phyloP scores from a whole-genome alignment of 2,888 invertebrate genomes.

The Lasioglossum marginatum region DNA sequence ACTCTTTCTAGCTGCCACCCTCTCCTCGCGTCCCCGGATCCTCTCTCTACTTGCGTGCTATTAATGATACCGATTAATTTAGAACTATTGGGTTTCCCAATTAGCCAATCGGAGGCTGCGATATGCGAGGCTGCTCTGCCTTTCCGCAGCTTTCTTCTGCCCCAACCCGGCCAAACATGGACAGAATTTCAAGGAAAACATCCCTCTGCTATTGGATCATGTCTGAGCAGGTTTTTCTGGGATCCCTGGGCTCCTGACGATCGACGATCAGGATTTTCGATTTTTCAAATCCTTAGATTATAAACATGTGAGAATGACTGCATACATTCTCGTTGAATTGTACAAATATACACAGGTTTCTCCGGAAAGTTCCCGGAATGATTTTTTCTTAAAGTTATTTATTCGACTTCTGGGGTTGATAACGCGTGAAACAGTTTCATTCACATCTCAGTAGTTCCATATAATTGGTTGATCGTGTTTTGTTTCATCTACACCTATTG shows the following conservation, averaged over 20 bases:
- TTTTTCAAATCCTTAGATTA: no score
- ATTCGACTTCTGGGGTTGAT: no score
- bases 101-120: conserved; percentile 81
- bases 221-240: background rate
- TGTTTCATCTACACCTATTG: no score
- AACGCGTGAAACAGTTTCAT: no score
- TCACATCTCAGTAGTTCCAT: no score
- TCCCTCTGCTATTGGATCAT: conserved; percentile 12
- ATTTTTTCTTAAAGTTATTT: no score
- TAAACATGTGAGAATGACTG: no score
- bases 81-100: conserved; percentile 85
- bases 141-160: conserved; percentile 65
- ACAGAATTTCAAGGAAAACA: conserved; percentile 56
- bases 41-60: conserved; percentile 74
- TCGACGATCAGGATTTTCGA: background rate
- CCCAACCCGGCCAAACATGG: conserved; percentile 65
- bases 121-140: conserved; percentile 59
- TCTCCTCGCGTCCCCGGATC: conserved; percentile 56
- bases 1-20: conserved; percentile 71
- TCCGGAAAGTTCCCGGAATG: no score
- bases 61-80: conserved; percentile 85
- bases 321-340: no score
- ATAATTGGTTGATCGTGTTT: no score
- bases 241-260: background rate
- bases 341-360: no score